Evolutionary conservation across 2,113 vertebrate species (phyloP).

Genomic region (Tetraodon nigroviridis): DNA sequence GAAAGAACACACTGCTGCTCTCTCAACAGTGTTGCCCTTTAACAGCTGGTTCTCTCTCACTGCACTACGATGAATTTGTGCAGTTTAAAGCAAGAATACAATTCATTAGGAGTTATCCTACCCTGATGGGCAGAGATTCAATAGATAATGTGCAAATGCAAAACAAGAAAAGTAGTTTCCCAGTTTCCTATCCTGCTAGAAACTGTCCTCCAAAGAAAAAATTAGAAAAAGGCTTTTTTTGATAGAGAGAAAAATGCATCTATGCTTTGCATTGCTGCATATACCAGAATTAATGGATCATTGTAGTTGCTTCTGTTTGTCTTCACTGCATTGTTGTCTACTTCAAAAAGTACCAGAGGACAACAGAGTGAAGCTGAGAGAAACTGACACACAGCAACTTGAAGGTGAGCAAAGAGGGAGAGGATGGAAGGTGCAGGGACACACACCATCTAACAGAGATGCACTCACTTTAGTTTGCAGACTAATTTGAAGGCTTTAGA

Average conservation of each 20-base stretch:
- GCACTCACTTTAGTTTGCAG: constrained; percentile 29
- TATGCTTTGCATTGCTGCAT: not conserved
- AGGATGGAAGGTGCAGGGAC: constrained; percentile 14
- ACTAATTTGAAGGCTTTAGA: constrained; percentile 25
- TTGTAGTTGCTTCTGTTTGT: too few species aligned
- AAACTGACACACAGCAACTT: constrained; percentile 10
- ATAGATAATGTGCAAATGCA: too few species aligned
- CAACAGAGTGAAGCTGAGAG: not conserved
- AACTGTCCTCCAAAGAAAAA: not conserved
- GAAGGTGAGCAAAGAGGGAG: constrained; percentile 8
- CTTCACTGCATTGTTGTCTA: not conserved
- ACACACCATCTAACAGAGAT: constrained; percentile 22
- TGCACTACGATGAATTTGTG: constrained; percentile 21
- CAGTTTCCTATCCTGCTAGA: too few species aligned
- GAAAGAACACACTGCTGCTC: constrained; percentile 35
- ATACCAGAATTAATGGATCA: not conserved
- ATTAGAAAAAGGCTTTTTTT: not conserved
- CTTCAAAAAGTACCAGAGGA: not conserved
- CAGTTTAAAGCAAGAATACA: constrained; percentile 12
- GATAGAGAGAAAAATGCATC: not conserved
- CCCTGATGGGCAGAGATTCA: too few species aligned
- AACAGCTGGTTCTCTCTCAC: constrained; percentile 24
- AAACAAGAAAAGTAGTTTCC: too few species aligned
- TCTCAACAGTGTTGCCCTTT: constrained; percentile 28
- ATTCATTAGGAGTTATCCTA: not conserved